Conservation (phyloP, 2,113 vertebrate species). For the Catharus minimus region DNA sequence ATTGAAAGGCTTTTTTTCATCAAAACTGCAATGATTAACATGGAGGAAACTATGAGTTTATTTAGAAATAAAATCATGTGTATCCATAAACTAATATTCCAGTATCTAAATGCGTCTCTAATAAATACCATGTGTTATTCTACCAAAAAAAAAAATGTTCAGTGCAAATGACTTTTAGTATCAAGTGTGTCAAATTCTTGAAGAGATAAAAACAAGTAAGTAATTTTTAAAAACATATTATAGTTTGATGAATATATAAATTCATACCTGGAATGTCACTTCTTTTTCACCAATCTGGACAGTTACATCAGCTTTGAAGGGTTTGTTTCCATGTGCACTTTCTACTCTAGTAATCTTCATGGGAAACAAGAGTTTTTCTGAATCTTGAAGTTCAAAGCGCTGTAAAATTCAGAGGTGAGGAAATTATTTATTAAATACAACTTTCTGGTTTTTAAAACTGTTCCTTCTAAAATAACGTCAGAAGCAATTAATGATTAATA, state of each 20-base stretch:
- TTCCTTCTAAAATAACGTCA: not conserved
- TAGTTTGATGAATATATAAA: not conserved
- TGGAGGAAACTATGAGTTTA: not conserved
- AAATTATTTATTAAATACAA: not conserved
- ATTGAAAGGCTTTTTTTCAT: not conserved
- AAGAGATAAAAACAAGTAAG: not conserved
- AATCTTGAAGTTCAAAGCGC: constrained; percentile 89
- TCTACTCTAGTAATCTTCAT: constrained; percentile 74
- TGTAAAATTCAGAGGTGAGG: constrained; percentile 50
- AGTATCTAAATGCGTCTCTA: not conserved
- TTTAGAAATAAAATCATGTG: not conserved
- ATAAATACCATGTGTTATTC: not conserved
- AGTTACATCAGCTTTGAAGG: constrained; percentile 78
- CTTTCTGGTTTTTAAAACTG: not conserved
- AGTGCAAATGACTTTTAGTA: not conserved
- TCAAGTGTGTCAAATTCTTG: not conserved
- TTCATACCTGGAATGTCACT: constrained; percentile 84
- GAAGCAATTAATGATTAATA: not conserved
- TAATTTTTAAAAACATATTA: not conserved
- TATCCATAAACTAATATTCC: not conserved
- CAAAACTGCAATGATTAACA: not conserved
- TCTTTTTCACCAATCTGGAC: constrained; percentile 78
- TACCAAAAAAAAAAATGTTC: not conserved
- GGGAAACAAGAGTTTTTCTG: constrained; percentile 58
- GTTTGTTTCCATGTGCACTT: not conserved